These are phyloP conservation scores for Quiscalus mexicanus DNA, from an alignment of 2,113 vertebrate genomes.

Conservation along the genomic window DNA sequence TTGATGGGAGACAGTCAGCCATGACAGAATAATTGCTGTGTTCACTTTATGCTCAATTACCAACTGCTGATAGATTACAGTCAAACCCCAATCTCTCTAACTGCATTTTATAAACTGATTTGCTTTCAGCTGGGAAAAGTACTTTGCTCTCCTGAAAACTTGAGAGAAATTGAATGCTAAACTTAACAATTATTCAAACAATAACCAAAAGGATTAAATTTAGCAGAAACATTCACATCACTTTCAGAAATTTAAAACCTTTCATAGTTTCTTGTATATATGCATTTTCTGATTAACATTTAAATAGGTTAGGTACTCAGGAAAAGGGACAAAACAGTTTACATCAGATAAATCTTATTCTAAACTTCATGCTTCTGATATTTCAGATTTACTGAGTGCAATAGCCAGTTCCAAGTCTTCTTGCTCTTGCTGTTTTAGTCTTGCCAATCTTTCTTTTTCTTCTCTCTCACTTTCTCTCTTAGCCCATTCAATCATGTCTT, in stretches of 20 bases:
- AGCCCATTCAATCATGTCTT: constrained; percentile 99
- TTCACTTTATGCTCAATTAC: constrained; percentile 54
- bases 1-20: constrained; percentile 39
- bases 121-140: constrained; percentile 56
- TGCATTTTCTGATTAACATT: constrained; percentile 72
- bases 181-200: constrained; percentile 25
- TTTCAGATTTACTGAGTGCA: constrained; percentile 98
- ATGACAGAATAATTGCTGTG: constrained; percentile 12
- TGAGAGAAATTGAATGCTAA: constrained; percentile 20
- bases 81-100: constrained; percentile 22
- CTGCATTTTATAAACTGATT: constrained; percentile 35
- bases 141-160: constrained; percentile 32
- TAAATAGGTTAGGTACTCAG: constrained; percentile 68
- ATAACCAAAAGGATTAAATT: constrained; percentile 43
- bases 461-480: constrained; percentile 97
- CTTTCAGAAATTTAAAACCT: constrained; percentile 70
- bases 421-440: constrained; percentile 95
- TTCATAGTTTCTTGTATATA: constrained; percentile 70
- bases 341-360: constrained; percentile 19
- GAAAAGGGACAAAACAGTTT: constrained; percentile 59
- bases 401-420: constrained; percentile 99
- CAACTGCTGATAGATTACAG: constrained; percentile 48
- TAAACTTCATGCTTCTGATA: constrained; percentile 87
- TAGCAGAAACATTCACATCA: constrained; percentile 64
- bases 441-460: constrained; percentile 92